These are phyloP conservation scores for Eulemur mongoz DNA, from an alignment of 2,797 vertebrate genomes.

Conservation along the genomic window DNA sequence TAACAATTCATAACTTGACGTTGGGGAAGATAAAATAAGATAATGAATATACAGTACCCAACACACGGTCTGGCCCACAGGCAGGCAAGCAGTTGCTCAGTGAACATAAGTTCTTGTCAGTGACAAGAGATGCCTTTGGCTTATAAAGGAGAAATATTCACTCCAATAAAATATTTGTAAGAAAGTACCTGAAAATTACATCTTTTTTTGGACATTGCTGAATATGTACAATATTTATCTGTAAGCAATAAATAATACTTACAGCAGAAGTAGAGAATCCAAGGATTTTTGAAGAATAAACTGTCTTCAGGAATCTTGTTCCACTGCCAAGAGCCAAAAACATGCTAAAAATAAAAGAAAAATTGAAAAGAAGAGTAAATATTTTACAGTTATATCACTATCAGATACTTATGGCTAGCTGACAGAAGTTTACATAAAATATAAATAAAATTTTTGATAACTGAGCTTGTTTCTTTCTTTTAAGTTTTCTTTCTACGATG, in stretches of 20 bases:
- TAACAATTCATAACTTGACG: not conserved
- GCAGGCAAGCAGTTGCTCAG: not conserved
- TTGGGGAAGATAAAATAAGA: not conserved
- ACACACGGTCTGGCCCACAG: not conserved
- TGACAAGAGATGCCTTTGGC: not conserved
- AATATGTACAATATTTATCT: constrained; percentile 28
- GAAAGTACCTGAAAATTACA: not conserved
- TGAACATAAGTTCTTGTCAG: not conserved
- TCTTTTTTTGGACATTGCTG: constrained; percentile 1
- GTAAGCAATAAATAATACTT: constrained; percentile 80
- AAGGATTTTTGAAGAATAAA: constrained; percentile 77
- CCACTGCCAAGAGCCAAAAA: constrained; percentile 80
- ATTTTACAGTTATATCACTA: not conserved
- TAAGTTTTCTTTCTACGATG: not conserved
- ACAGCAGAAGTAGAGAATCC: constrained; percentile 87
- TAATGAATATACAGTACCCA: not conserved
- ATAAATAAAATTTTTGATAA: constrained; percentile 43
- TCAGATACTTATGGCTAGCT: not conserved
- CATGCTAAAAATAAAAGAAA: constrained; percentile 87
- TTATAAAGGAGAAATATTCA: not conserved
- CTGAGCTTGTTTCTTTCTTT: not conserved
- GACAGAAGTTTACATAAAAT: constrained; percentile 24
- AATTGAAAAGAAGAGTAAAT: constrained; percentile 66
- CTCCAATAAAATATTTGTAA: not conserved
- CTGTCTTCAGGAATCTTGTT: constrained; percentile 77